Conservation (phyloP, 2,113 vertebrate species). For the Pachyramphus minor region DNA sequence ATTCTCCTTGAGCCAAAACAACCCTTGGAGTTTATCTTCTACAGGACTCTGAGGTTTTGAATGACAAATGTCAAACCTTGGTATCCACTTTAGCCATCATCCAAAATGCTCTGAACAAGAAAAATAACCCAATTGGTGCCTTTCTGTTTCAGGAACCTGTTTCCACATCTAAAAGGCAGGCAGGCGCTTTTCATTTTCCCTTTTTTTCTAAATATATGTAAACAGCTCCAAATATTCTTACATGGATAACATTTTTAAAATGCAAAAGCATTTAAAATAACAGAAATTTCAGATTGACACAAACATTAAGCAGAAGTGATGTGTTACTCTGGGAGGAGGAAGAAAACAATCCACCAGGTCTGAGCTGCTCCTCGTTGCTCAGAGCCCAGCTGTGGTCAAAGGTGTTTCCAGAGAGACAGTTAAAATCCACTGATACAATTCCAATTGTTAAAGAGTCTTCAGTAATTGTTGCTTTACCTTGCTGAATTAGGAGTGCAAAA, state of each 20-base stretch:
- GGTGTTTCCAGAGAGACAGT: slow-evolving; percentile 19
- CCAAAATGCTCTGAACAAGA: neutral
- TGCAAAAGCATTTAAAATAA: slow-evolving; percentile 30
- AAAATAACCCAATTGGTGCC: neutral
- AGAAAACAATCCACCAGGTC: neutral
- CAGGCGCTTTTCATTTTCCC: slow-evolving; percentile 36
- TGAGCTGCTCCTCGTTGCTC: neutral
- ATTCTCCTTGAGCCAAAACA: neutral
- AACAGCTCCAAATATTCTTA: slow-evolving; percentile 25
- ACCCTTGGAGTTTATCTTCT: neutral
- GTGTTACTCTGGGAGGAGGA: neutral
- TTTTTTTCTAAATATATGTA: neutral
- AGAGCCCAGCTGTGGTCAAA: neutral
- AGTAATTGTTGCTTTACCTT: slow-evolving; percentile 43
- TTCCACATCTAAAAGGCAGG: slow-evolving; percentile 1
- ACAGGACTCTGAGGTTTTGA: neutral
- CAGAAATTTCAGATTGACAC: neutral
- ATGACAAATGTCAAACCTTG: neutral
- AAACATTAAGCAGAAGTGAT: neutral
- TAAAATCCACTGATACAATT: slow-evolving; percentile 10
- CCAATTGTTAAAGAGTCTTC: neutral
- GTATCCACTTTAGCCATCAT: neutral
- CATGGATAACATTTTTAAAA: slow-evolving; percentile 16
- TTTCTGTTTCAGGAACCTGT: neutral
- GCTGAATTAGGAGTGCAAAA: slow-evolving; percentile 3